A percentile compares a stretch with the other conserved stretches of the same genome.
These are phyloP conservation scores for Apeira syringaria DNA, from an alignment of 2,888 invertebrate genomes.

Conservation along the genomic window DNA sequence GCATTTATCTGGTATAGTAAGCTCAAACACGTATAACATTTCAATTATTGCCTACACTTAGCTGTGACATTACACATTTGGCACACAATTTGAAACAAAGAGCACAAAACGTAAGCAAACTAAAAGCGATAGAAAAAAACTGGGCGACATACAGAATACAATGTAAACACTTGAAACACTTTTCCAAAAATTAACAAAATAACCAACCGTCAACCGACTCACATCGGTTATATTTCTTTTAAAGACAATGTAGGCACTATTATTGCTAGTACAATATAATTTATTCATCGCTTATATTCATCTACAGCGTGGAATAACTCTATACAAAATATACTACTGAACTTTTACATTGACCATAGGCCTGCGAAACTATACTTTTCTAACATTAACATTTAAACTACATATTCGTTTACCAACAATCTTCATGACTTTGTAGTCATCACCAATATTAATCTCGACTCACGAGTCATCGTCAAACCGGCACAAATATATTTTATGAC, in stretches of 20 bases:
- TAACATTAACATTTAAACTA: slow-evolving; percentile 76
- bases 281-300: slow-evolving; percentile 62
- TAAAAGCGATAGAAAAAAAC: slow-evolving; percentile 40
- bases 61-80: slow-evolving; percentile 64
- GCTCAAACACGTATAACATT: slow-evolving; percentile 30
- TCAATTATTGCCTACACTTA: slow-evolving; percentile 56
- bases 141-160: slow-evolving; percentile 43
- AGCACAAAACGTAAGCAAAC: slow-evolving; percentile 48
- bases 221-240: slow-evolving; percentile 65
- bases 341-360: slow-evolving; percentile 71
- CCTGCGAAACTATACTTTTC: slow-evolving; percentile 66
- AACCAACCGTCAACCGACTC: slow-evolving; percentile 61
- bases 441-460: slow-evolving; percentile 10
- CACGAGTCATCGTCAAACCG: slow-evolving; percentile 42
- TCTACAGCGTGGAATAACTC: slow-evolving; percentile 77
- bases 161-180: slow-evolving; percentile 71
- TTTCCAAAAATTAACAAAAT: slow-evolving; percentile 71
- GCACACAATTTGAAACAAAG: slow-evolving; percentile 58
- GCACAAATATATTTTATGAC: too few relatives aligned
- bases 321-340: slow-evolving; percentile 81
- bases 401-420: slow-evolving; percentile 55
- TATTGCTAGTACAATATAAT: slow-evolving; percentile 78
- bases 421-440: slow-evolving; percentile 28
- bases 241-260: slow-evolving; percentile 80
- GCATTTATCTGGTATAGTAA: slow-evolving; percentile 23